Evolutionary conservation across 1,140 invertebrate genomes (phyloP).

Genomic region (Magallana gigas): DNA sequence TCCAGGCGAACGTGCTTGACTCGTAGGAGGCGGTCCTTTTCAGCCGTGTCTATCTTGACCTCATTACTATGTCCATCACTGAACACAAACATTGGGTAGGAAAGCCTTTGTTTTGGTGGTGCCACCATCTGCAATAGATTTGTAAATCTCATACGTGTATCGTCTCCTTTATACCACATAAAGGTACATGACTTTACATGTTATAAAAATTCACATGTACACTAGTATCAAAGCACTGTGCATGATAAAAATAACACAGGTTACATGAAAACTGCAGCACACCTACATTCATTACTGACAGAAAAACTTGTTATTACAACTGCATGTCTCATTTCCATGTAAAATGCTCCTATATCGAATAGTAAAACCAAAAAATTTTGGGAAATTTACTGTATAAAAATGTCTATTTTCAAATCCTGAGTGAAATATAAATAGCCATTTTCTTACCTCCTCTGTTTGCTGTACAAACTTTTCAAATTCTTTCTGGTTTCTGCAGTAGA

Average conservation of each 20-base stretch:
- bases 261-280: no score
- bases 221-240: no score
- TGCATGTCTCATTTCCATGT: no score
- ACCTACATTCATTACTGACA: no score
- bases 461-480: slow-evolving; percentile 87
- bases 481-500: slow-evolving; percentile 87
- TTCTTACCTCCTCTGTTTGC: slow-evolving; percentile 80
- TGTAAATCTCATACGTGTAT: no score
- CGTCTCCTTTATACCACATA: no score
- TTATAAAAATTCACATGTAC: no score
- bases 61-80: slow-evolving; percentile 85
- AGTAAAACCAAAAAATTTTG: neutral
- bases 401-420: neutral
- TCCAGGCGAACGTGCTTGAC: slow-evolving; percentile 68
- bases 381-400: no score
- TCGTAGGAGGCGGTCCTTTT: slow-evolving; percentile 63
- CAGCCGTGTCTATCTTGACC: slow-evolving; percentile 58
- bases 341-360: neutral
- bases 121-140: slow-evolving; percentile 68
- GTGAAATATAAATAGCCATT: neutral
- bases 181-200: neutral
- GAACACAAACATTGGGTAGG: slow-evolving; percentile 91
- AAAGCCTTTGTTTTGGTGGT: slow-evolving; percentile 81
- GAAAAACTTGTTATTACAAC: no score
- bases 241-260: no score